Base-by-base conservation (phyloP, 1,140 invertebrate species). In the Drosophila suzukii region DNA sequence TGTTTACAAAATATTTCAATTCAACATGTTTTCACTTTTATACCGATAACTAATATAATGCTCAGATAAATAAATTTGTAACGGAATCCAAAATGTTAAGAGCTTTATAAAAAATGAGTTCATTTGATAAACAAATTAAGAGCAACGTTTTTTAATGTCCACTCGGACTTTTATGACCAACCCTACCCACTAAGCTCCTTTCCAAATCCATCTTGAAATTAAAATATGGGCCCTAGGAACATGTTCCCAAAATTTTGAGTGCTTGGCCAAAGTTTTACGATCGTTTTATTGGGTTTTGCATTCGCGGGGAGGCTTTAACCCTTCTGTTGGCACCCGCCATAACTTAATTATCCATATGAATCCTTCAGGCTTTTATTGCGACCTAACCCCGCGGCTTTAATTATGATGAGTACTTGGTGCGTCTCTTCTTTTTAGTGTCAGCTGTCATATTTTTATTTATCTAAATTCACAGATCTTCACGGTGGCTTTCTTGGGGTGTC, bases 271-370 rank as follows among this genome's bases (percentile, higher is more conserved):
- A 32, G 60, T 74, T 85, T 85, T 85, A 85, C 68, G 81, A 85
- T 81, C 67, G 68, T 77, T 88, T 88, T 89, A 89, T 89, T 70
- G 49, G 47, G 32, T 58, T 58, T 72, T 43, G 55, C 61, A 61
- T 20, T 58, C 39, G 20, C 32, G 47, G 39, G 46, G 47, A 11
- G 39, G 2, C 43, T 24, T 41, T 41, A 79, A 79, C 71, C 73
- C 65, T 74, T 85, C 44, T 27, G 17, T 60, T 63, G 51, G 55
- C 71, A 79, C 62, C 66, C 58, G 65, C 55, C 66, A 86, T 89
- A 88, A 88, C 83, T 89, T 88, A 88, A 88, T 88, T 88, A 88
- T 88, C 83, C 83, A 89, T 88, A 88, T 88, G 83, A 88, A 88
- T 88, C 84, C 83, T 80, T 78, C 41, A 58, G 63, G 60, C 56